These are phyloP conservation scores for Actinia tenebrosa DNA, from an alignment of 64 coral and sea anemone species.

Conservation along the genomic window DNA sequence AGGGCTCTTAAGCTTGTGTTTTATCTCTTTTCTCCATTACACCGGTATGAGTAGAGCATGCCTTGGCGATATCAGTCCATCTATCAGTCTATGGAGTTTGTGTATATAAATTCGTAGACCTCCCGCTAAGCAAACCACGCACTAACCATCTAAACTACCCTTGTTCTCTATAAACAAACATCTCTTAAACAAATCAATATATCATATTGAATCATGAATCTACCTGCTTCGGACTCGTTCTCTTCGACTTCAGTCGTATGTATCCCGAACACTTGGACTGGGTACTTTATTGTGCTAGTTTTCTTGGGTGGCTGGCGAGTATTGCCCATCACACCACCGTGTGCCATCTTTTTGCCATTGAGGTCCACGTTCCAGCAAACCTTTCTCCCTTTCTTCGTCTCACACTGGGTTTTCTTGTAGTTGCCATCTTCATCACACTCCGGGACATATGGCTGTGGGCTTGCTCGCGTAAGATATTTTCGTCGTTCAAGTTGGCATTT, in stretches of 20 bases:
- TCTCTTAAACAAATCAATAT: background rate
- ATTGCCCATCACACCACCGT: slow-evolving; percentile 14
- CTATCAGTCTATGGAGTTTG: too few species aligned
- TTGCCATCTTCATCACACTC: slow-evolving; percentile 37
- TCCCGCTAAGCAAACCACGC: background rate
- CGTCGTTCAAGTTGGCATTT: slow-evolving; percentile 29
- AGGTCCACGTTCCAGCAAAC: slow-evolving; percentile 59
- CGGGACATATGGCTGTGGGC: slow-evolving; percentile 1
- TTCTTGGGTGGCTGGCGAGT: slow-evolving; percentile 17
- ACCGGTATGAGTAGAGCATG: too few species aligned
- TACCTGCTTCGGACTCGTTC: background rate
- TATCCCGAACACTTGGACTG: background rate
- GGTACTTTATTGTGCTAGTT: too few species aligned
- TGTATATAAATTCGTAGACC: background rate
- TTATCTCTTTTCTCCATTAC: too few species aligned
- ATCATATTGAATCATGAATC: background rate
- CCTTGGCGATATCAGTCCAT: too few species aligned
- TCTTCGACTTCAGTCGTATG: background rate
- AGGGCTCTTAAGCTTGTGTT: too few species aligned
- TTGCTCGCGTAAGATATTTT: background rate
- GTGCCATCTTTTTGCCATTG: slow-evolving; percentile 43
- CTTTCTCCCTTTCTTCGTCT: background rate
- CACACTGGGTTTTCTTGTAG: slow-evolving; percentile 44
- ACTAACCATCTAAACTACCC: background rate
- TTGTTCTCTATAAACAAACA: background rate